Conservation (phyloP, 2,888 invertebrate genomes). For the Tipula confusa region DNA sequence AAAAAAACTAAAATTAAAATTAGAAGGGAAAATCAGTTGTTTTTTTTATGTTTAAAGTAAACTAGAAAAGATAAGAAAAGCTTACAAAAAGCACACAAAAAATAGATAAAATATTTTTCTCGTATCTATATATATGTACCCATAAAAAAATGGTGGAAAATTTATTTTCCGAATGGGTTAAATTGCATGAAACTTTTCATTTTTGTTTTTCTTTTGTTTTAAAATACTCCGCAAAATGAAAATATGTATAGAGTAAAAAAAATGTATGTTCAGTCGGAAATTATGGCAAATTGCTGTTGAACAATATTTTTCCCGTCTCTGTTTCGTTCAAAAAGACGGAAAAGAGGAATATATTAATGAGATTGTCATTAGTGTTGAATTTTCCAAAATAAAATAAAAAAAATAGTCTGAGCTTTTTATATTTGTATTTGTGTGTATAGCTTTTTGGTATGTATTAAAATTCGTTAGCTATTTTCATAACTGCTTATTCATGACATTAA, state of each 20-base stretch:
- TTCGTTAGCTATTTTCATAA: background rate
- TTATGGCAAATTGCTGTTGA: constrained; percentile 20
- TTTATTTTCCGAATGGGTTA: constrained; percentile 14
- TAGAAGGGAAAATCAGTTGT: background rate
- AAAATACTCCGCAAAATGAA: background rate
- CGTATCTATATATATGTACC: background rate
- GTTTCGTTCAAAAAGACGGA: background rate
- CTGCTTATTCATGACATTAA: constrained; percentile 20
- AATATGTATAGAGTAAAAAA: background rate
- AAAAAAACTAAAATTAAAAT: background rate
- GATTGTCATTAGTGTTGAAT: constrained; percentile 25
- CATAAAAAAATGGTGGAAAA: background rate
- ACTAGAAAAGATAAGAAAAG: background rate
- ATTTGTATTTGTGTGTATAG: background rate
- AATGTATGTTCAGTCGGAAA: background rate
- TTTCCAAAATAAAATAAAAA: background rate
- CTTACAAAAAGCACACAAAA: background rate
- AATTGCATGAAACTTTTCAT: background rate
- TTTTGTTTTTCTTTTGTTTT: background rate
- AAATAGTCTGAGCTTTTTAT: background rate
- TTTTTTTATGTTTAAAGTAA: background rate
- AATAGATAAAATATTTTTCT: background rate
- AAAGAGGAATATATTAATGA: background rate
- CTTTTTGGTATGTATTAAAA: background rate
- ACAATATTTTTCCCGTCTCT: background rate